phyloP scores from a whole-genome alignment of 2,113 vertebrate species.

The Menidia beryllina region DNA sequence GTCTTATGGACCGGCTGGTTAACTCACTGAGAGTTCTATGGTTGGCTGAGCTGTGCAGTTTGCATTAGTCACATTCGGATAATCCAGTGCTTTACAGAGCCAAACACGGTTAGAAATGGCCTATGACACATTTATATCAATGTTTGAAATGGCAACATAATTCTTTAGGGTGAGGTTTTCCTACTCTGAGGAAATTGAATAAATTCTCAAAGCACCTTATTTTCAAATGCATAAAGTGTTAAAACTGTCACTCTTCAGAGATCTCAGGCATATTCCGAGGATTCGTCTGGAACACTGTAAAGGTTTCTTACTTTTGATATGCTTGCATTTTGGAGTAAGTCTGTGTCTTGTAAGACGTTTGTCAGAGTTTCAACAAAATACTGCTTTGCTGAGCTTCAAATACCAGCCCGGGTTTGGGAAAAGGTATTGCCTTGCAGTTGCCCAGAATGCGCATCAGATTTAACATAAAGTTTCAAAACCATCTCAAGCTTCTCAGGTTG shows the following conservation, averaged over 20 bases:
- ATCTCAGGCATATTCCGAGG: conserved; percentile 51
- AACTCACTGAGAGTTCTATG: conserved; percentile 13
- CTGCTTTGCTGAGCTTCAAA: conserved; percentile 8
- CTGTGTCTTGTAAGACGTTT: conserved; percentile 11
- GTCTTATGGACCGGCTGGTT: conserved; percentile 17
- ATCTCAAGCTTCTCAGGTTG: neutral
- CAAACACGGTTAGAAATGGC: conserved; percentile 37
- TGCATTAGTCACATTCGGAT: conserved; percentile 53
- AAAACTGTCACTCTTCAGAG: conserved; percentile 18
- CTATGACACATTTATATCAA: conserved; percentile 38
- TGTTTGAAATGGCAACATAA: conserved; percentile 48
- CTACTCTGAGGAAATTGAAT: conserved; percentile 40
- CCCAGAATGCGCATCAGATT: neutral
- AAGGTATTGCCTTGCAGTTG: conserved; percentile 5
- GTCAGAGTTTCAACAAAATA: conserved; percentile 46
- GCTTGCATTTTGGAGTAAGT: conserved; percentile 3
- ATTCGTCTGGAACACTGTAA: conserved; percentile 29
- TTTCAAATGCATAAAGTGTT: conserved; percentile 41
- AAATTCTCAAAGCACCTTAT: conserved; percentile 25
- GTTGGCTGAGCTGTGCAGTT: conserved; percentile 18
- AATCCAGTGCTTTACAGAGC: conserved; percentile 47
- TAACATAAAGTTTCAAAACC: conserved; percentile 4
- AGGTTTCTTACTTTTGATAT: conserved; percentile 53
- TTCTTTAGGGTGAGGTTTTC: conserved; percentile 50
- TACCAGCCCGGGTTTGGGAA: conserved; percentile 13